Evolutionary conservation across 2,113 vertebrate genomes (phyloP), one percentile per base, ranked within the genome.

Genomic region (Collichthys lucidus): DNA sequence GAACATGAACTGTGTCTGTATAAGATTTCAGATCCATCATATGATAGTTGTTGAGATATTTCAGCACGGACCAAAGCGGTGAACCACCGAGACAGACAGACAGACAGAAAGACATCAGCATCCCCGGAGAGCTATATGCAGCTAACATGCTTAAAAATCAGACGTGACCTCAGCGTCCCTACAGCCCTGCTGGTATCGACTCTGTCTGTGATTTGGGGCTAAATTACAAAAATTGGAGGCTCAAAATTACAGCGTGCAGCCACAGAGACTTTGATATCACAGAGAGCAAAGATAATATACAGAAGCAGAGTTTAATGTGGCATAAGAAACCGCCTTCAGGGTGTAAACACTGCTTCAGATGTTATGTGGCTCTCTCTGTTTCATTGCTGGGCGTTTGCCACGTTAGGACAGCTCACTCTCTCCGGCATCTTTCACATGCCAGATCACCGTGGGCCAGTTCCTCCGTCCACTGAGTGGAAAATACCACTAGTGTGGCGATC

Each of bases 401-500:
- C 19, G 66, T 69, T 47, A 26, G 22, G 73, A 85, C 79, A 60
- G 62, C 82, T 73, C 77, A 49, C 14, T 64, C 61, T 72, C 74
- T 62, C 14, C 65, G 24, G 67, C 84, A 57, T 82, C 64, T 65
- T 63, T 67, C 74, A 75, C 63, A 35, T 16, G 71, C 66, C 89
- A 76, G 19, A 80, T 73, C 69, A 65, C 83, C 65, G 74, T 16
- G 61, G 84, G 64, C 63, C 69, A 44, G 55, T n/a, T 79, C 74
- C 71, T 82, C 66, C 29, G 6, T 76, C 79, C 74, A 40, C 66
- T 7, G n/a, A 66, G 67, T 52, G 87, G 84, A 84, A 85, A 85
- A 40, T 86, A 73, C 53, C 78, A 74, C 60, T 26, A 47, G 77
- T 31, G 77, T 82, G 80, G 73, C 81, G 78, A 65, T 68, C 67